Percentiles rank a stretch among this genome's conserved stretches.
Evolutionary conservation across 2,797 vertebrate genomes (phyloP).

Genomic region (Eulemur mongoz): DNA sequence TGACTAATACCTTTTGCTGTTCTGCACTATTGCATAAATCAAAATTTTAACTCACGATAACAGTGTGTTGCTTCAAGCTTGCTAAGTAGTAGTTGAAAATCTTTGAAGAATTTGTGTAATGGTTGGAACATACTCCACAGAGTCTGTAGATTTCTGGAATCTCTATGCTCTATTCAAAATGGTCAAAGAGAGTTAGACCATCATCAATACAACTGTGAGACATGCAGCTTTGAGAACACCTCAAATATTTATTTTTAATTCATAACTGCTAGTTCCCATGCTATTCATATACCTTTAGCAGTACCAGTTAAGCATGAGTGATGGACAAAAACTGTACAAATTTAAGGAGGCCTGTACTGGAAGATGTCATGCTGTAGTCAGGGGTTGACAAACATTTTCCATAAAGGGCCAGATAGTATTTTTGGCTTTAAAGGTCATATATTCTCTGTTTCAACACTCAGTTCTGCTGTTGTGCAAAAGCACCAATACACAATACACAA

Average conservation of each 20-base stretch:
- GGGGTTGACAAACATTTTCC: not conserved
- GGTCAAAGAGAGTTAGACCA: not conserved
- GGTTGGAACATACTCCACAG: not conserved
- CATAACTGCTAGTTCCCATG: not conserved
- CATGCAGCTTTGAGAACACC: not conserved
- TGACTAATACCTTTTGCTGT: not conserved
- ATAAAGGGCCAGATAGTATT: not conserved
- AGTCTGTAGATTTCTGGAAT: not conserved
- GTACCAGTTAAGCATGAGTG: not conserved
- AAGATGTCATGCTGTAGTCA: not conserved
- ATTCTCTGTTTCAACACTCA: not conserved
- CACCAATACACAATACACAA: not conserved
- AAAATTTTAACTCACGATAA: not conserved
- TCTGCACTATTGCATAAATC: not conserved
- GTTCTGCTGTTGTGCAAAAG: not conserved
- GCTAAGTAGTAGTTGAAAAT: constrained; percentile 39
- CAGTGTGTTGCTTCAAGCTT: constrained; percentile 15
- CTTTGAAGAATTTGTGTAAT: constrained; percentile 29
- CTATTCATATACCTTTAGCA: not conserved
- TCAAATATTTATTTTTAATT: constrained; percentile 15
- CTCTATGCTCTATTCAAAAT: not conserved
- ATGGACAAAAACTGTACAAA: not conserved
- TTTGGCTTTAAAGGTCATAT: not conserved
- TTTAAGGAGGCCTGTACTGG: not conserved
- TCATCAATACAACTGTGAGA: not conserved